These are phyloP conservation scores for Eulithis prunata DNA, from an alignment of 2,888 invertebrate genomes.

Conservation along the genomic window DNA sequence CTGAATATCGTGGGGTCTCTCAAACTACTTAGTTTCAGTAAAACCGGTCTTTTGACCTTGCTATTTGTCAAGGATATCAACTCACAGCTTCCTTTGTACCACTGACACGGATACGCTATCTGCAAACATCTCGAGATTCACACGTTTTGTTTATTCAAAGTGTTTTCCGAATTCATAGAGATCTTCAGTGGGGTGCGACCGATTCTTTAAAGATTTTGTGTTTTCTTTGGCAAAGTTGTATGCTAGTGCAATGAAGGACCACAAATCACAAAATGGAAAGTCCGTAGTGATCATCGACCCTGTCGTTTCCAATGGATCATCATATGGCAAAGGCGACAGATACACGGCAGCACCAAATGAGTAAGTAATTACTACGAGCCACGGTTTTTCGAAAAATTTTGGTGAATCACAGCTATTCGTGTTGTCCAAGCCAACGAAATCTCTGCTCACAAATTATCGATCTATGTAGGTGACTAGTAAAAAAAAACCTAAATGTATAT, in stretches of 20 bases:
- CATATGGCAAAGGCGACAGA: conserved; percentile 77
- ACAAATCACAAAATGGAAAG: conserved; percentile 63
- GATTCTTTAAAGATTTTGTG: conserved; percentile 17
- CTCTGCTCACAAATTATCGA: neutral
- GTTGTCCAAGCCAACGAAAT: conserved; percentile 18
- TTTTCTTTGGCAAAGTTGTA: conserved; percentile 25
- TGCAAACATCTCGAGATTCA: conserved; percentile 29
- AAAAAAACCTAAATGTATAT: too few relatives aligned
- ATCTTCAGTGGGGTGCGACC: conserved; percentile 20
- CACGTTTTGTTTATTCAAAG: conserved; percentile 35
- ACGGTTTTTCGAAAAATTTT: conserved; percentile 7
- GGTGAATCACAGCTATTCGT: conserved; percentile 22
- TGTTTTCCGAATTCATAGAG: conserved; percentile 21
- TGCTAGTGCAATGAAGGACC: conserved; percentile 65
- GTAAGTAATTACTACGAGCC: conserved; percentile 58
- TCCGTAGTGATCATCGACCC: conserved; percentile 47
- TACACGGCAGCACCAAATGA: conserved; percentile 78
- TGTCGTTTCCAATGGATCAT: conserved; percentile 60
- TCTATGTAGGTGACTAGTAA: too few relatives aligned
- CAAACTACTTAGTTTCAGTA: conserved; percentile 23
- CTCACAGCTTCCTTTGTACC: conserved; percentile 67
- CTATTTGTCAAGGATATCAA: conserved; percentile 77
- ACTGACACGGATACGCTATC: conserved; percentile 44
- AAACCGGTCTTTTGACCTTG: conserved; percentile 65
- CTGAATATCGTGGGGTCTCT: conserved; percentile 9